A percentile compares a stretch with the other conserved stretches of the same genome.
Evolutionary conservation across 2,888 invertebrate species (phyloP).

Genomic region (Cancer borealis): DNA sequence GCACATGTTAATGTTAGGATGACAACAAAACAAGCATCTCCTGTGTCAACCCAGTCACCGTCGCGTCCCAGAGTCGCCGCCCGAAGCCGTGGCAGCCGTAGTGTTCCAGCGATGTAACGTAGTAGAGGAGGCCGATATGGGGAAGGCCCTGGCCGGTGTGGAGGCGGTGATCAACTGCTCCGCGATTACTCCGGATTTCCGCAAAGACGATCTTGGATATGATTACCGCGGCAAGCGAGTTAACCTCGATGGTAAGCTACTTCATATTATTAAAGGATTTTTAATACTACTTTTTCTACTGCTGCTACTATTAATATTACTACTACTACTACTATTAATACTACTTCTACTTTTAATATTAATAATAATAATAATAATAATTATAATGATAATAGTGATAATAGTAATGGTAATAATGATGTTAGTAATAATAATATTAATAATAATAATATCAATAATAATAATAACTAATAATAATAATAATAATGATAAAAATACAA

Average conservation of each 20-base stretch:
- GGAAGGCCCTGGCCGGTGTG: slow-evolving; percentile 37
- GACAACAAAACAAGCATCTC: not conserved
- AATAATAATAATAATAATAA: not conserved
- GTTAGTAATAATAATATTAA: too few relatives aligned
- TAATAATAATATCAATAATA: too few relatives aligned
- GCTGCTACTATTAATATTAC: not conserved
- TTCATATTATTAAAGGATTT: not conserved
- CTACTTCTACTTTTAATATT: not conserved
- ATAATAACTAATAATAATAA: too few relatives aligned
- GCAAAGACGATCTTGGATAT: slow-evolving; percentile 50
- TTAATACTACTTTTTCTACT: not conserved
- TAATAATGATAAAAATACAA: not conserved
- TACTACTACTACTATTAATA: slow-evolving; percentile 18
- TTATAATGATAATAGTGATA: too few relatives aligned
- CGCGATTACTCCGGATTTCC: slow-evolving; percentile 53
- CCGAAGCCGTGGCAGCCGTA: not conserved
- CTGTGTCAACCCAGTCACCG: not conserved
- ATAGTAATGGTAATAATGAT: too few relatives aligned
- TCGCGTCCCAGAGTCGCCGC: not conserved
- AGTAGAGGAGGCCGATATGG: slow-evolving; percentile 3
- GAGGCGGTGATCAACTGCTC: slow-evolving; percentile 65
- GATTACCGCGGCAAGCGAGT: slow-evolving; percentile 44
- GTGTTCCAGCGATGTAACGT: slow-evolving; percentile 53
- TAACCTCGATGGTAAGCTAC: slow-evolving; percentile 52
- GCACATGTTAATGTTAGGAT: not conserved